A percentile compares a stretch with the other conserved stretches of the same genome.
Evolutionary conservation across 92 coral and sea anemone genomes (phyloP).

Genomic region (Epizoanthus ramosus): DNA sequence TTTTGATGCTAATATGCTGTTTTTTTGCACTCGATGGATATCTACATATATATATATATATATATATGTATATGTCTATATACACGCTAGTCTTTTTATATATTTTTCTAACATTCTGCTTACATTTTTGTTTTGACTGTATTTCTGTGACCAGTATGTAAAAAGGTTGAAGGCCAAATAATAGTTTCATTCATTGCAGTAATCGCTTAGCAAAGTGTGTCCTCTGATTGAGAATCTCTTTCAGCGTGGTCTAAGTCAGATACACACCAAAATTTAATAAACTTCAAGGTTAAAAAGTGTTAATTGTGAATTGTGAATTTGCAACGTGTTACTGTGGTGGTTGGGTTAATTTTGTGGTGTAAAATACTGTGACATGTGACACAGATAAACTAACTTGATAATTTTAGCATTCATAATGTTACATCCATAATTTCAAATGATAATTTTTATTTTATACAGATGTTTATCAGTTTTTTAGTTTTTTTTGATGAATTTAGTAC

Average conservation of each 20-base stretch:
- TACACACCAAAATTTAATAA: background rate
- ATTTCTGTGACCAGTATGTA: background rate
- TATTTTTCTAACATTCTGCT: background rate
- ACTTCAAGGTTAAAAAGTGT: background rate
- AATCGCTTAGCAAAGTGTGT: background rate
- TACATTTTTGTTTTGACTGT: background rate
- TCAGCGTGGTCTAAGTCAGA: too few relatives aligned
- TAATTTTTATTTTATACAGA: background rate
- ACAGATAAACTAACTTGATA: background rate
- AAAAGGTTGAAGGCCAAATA: background rate
- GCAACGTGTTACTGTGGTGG: background rate
- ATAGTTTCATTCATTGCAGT: background rate
- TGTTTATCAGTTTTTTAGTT: background rate
- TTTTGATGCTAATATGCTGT: background rate
- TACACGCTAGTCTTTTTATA: too few relatives aligned
- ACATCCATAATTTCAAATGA: background rate
- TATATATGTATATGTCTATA: too few relatives aligned
- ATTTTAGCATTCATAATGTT: background rate
- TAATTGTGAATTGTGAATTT: background rate
- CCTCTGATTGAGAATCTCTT: background rate
- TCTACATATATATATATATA: background rate
- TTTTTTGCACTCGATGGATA: background rate
- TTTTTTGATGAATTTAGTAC: too few relatives aligned
- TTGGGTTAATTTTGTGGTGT: background rate
- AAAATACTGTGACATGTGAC: background rate